These are phyloP conservation scores for Parasteatoda tepidariorum DNA, from an alignment of 1,140 invertebrate species.

Conservation along the genomic window DNA sequence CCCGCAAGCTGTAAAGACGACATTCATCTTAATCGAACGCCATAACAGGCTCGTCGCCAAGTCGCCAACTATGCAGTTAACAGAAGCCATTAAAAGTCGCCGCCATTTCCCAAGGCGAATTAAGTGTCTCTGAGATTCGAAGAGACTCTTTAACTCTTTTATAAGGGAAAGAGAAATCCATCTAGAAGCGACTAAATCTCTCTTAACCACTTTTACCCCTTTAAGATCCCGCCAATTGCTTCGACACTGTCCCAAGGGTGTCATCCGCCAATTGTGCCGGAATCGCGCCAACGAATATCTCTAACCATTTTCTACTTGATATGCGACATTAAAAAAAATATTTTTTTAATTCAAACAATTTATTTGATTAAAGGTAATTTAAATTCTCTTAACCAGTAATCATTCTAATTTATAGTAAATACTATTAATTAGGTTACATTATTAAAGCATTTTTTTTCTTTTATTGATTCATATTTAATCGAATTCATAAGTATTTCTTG, in stretches of 20 bases:
- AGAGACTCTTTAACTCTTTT: slow-evolving; percentile 41
- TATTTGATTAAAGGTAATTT: no score
- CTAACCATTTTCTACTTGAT: no score
- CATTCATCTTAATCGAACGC: slow-evolving; percentile 42
- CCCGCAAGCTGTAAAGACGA: background rate
- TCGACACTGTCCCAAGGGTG: slow-evolving; percentile 26
- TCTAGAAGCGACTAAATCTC: slow-evolving; percentile 39
- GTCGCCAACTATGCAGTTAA: slow-evolving; percentile 47
- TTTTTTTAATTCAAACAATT: no score
- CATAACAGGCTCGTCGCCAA: slow-evolving; percentile 42
- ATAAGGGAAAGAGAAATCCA: slow-evolving; percentile 44
- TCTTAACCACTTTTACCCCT: slow-evolving; percentile 49
- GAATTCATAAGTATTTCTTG: no score
- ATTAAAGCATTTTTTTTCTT: no score
- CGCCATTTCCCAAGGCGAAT: slow-evolving; percentile 4
- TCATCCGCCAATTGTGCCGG: slow-evolving; percentile 36
- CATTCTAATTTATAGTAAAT: no score
- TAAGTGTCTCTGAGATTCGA: slow-evolving; percentile 49
- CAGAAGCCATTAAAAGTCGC: slow-evolving; percentile 33
- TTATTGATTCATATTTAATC: no score
- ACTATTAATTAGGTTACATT: no score
- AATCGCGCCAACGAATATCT: background rate
- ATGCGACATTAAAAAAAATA: no score
- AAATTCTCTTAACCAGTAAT: no score
- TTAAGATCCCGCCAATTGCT: slow-evolving; percentile 35